Evolutionary conservation across 1,140 invertebrate genomes (phyloP).

Genomic region (Paraescarpia echinospica): DNA sequence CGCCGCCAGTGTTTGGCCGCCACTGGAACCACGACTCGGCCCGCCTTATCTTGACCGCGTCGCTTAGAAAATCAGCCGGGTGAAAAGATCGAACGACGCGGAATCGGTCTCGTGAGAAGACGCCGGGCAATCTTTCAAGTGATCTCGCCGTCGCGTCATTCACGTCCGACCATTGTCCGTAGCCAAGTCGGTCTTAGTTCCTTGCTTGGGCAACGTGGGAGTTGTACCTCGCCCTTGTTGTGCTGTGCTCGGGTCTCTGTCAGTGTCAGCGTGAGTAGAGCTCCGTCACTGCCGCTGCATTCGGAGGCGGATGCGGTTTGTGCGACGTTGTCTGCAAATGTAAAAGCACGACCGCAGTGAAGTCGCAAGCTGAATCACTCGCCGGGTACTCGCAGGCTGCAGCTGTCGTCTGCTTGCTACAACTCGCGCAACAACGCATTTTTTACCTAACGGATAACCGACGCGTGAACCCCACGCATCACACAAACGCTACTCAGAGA

Average conservation of each 20-base stretch:
- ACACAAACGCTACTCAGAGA: background rate
- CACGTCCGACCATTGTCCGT: background rate
- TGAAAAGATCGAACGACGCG: background rate
- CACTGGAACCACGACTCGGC: no score
- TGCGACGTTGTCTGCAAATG: background rate
- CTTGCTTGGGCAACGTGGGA: background rate
- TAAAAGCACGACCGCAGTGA: background rate
- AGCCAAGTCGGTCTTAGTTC: background rate
- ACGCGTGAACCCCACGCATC: background rate
- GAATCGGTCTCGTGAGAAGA: background rate
- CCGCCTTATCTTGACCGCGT: background rate
- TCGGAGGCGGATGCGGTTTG: background rate
- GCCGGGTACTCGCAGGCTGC: background rate
- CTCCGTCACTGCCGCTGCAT: background rate
- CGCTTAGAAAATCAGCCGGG: background rate
- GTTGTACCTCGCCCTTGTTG: background rate
- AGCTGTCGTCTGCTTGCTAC: background rate
- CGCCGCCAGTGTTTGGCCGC: no score
- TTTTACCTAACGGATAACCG: background rate
- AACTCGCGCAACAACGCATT: background rate
- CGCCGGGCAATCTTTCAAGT: background rate
- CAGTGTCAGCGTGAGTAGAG: background rate
- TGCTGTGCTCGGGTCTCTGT: background rate
- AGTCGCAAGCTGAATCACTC: background rate
- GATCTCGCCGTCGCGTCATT: background rate